Base-by-base conservation (phyloP, 2,888 invertebrate species). In the Cosmorhoe ocellata region DNA sequence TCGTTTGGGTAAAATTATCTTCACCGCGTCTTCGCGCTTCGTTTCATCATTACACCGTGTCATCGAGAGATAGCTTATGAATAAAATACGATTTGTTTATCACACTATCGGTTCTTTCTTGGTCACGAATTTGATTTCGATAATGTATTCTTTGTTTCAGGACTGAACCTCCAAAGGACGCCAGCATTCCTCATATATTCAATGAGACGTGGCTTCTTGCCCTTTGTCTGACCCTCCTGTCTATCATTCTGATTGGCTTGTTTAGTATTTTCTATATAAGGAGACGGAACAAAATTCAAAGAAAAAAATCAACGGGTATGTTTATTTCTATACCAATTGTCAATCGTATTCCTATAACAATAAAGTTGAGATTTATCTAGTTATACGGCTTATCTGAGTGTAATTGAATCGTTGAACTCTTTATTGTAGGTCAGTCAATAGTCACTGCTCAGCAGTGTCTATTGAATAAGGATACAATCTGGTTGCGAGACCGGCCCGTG, bases 381-480 rank as follows among this genome's bases (percentile, higher is more conserved):
- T 36, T 31, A 14, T 14, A 10, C 32, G 18, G 24, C 34, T 44
- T 52, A 45, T 32, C 44, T 27, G 22, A 33, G 69, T 41, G 33
- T 75, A 77, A 83, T 83, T 81, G 79, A 82, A 74, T 79, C 75
- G 73, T 81, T 75, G 72, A 71, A 75, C 50, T 48, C 48, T 37
- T 47, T 46, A 71, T 84, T 86, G 71, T 80, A 89, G 89, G 89
- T 79, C 89, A 89, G 74, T 83, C 89, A 67, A 88, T 89, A 76
- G 87, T 88, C 56, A 88, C 88, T 59, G 89, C 89, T 43, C 89
- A 89, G 66, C 89, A 88, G 67, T 89, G 89, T 71, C 71, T 90
- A 73, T 81, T 90, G 76, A 89, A 90, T 81, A 90, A 90, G 76
- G 89, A 90, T 69, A 89, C 89, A 56, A 88, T 90, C 67, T 90